Conservation (phyloP, 92 coral and sea anemone genomes). For the Zoanthus sociatus region DNA sequence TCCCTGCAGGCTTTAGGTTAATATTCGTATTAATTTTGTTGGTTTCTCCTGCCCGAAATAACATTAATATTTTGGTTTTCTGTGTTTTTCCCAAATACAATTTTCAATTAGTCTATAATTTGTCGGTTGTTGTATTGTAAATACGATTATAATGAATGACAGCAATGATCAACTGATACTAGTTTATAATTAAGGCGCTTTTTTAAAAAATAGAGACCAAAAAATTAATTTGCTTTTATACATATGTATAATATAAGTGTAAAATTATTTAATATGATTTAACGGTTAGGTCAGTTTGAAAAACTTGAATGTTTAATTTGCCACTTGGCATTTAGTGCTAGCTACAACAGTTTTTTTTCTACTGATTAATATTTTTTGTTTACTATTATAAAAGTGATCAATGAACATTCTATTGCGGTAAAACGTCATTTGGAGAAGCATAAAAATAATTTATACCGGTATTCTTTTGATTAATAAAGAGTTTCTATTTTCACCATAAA, state of each 20-base stretch:
- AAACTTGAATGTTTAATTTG: neutral
- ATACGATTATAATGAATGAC: neutral
- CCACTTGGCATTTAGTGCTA: neutral
- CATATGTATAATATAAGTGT: neutral
- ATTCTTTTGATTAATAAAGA: too few species aligned
- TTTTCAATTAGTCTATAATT: neutral
- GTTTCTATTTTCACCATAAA: too few species aligned
- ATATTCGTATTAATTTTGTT: neutral
- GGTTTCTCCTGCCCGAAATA: neutral
- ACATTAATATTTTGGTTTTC: neutral
- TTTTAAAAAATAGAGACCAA: neutral
- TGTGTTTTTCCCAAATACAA: neutral
- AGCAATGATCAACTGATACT: neutral
- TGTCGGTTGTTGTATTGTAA: neutral
- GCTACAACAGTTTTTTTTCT: neutral
- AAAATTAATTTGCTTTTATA: neutral
- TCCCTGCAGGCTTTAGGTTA: slow-evolving; percentile 1
- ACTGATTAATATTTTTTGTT: neutral
- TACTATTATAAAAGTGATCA: neutral
- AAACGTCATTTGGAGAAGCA: too few species aligned
- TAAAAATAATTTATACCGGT: too few species aligned
- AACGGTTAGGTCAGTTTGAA: neutral
- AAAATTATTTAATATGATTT: neutral
- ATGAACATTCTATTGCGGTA: too few species aligned
- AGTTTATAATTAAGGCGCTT: neutral